A percentile compares a stretch with the other conserved stretches of the same genome.
Conservation (phyloP, 2,113 vertebrate species). For the Tringa solitaria region DNA sequence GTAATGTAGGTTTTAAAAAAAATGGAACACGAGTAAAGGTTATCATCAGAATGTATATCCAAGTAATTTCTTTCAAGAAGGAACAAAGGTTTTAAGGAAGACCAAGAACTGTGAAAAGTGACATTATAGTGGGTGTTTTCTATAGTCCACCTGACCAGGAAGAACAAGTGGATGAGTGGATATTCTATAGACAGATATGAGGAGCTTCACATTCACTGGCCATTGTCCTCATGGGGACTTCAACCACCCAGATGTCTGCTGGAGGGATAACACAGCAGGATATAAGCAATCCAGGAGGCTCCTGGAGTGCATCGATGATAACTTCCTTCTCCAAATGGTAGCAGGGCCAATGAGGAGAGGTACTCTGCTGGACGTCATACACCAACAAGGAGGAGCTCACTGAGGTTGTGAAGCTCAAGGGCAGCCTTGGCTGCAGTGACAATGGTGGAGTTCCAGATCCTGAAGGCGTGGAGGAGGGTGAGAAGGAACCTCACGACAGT, state of each 20-base stretch:
- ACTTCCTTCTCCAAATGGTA: not conserved
- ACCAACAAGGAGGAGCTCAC: rapidly evolving
- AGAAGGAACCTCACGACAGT: not conserved
- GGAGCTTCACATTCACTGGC: not conserved
- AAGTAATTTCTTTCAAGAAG: not conserved
- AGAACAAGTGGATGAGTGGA: not conserved
- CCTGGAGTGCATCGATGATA: not conserved
- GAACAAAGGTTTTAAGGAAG: not conserved
- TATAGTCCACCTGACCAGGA: not conserved
- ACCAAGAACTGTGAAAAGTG: not conserved
- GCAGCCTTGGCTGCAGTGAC: not conserved
- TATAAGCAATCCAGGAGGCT: not conserved
- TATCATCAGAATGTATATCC: not conserved
- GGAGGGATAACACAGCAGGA: not conserved
- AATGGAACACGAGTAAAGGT: not conserved
- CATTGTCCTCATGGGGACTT: rapidly evolving
- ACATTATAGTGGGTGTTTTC: not conserved
- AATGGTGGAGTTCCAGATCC: not conserved
- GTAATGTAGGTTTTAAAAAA: not conserved
- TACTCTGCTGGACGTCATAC: not conserved
- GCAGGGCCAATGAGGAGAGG: not conserved
- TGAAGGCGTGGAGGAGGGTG: not conserved
- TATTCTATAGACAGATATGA: not conserved
- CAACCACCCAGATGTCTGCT: not conserved
- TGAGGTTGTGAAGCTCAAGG: not conserved